These are phyloP conservation scores for Uloborus plumipes DNA, from an alignment of 2,888 invertebrate species.

Conservation along the genomic window DNA sequence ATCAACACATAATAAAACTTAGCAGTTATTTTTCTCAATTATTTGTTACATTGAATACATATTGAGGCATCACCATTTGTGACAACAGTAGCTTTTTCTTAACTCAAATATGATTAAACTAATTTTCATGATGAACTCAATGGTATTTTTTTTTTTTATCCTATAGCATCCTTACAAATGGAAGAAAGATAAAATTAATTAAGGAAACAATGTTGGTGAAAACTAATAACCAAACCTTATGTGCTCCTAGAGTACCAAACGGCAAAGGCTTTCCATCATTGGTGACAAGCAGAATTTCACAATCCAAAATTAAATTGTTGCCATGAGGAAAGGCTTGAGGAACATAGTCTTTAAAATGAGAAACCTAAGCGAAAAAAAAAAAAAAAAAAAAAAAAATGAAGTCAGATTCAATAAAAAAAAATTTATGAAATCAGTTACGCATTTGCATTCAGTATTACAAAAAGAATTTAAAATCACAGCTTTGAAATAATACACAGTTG, in stretches of 20 bases:
- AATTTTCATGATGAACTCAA: neutral
- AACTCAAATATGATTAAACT: neutral
- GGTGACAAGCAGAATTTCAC: slow-evolving; percentile 92
- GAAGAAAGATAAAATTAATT: neutral
- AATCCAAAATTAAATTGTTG: slow-evolving; percentile 89
- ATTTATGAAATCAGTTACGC: neutral
- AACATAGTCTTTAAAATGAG: slow-evolving; percentile 86
- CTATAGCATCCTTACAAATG: neutral
- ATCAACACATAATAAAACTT: too few species aligned
- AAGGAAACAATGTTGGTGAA: neutral
- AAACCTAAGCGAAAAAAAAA: slow-evolving; percentile 77
- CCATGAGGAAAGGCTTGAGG: slow-evolving; percentile 90
- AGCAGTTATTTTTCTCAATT: too few species aligned
- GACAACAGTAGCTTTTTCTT: too few species aligned
- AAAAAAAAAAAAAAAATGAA: too few species aligned
- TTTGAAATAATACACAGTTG: too few species aligned
- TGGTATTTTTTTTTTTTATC: neutral
- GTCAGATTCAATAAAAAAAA: neutral
- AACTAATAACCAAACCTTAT: slow-evolving; percentile 76
- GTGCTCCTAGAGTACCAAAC: slow-evolving; percentile 90
- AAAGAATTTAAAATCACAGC: too few species aligned
- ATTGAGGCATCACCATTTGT: too few species aligned
- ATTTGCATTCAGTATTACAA: too few species aligned
- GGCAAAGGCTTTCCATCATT: slow-evolving; percentile 87
- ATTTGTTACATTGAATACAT: too few species aligned